Evolutionary conservation across 2,113 vertebrate species (phyloP).

Genomic region (Sander lucioperca): DNA sequence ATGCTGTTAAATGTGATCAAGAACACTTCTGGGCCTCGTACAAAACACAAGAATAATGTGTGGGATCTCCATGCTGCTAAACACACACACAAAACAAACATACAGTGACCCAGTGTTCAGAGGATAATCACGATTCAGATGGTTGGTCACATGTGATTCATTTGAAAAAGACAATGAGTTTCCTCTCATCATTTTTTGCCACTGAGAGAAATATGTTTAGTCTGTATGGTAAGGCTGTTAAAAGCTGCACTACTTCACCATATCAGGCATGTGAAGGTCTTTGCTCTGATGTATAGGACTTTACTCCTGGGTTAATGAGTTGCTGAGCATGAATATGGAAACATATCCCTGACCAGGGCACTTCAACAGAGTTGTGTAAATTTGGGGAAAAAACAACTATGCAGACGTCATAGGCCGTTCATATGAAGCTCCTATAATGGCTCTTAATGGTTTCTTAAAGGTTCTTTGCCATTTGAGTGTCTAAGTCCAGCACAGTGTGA

Average conservation of each 20-base stretch:
- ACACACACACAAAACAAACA: constrained; percentile 4
- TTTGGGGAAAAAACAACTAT: background rate
- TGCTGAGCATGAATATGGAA: constrained; percentile 6
- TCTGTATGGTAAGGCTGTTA: background rate
- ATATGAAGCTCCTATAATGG: background rate
- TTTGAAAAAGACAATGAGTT: background rate
- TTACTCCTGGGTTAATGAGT: constrained; percentile 10
- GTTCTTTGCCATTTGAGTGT: background rate
- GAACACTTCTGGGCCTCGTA: background rate
- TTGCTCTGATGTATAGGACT: constrained; percentile 7
- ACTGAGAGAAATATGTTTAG: background rate
- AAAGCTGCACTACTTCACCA: background rate
- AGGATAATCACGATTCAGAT: background rate
- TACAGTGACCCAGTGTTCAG: background rate
- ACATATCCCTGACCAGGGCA: background rate
- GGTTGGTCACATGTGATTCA: background rate
- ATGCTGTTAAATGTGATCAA: background rate
- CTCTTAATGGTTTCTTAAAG: background rate
- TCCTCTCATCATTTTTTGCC: background rate
- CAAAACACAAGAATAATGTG: background rate
- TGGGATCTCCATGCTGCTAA: background rate
- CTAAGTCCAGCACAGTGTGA: background rate
- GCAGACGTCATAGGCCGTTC: background rate
- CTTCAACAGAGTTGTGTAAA: background rate
- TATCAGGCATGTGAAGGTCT: constrained; percentile 5